Evolutionary conservation across 2,113 vertebrate species (phyloP).

Genomic region (Thoracochromis brauschi): DNA sequence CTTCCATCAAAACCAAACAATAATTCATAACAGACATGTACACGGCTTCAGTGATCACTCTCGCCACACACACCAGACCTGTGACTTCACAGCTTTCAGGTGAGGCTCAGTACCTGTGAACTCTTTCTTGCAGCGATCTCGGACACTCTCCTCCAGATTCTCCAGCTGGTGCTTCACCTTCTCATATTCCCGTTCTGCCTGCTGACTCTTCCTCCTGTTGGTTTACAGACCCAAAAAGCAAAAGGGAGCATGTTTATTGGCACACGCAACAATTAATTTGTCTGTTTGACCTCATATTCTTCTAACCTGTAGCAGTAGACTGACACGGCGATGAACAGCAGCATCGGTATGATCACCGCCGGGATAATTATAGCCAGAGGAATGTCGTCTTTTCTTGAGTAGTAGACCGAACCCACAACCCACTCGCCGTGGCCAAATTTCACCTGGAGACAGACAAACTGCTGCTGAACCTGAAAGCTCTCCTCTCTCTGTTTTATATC

Average conservation of each 20-base stretch:
- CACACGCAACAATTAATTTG: too few relatives aligned
- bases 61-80: neutral
- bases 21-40: neutral
- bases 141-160: slow-evolving; percentile 91
- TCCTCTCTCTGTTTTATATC: neutral
- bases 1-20: neutral
- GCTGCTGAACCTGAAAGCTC: neutral
- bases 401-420: slow-evolving; percentile 83
- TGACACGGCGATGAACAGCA: slow-evolving; percentile 79
- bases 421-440: slow-evolving; percentile 87
- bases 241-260: neutral
- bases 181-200: slow-evolving; percentile 93
- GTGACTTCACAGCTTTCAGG: neutral
- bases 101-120: slow-evolving; percentile 79
- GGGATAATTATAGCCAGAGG: slow-evolving; percentile 88
- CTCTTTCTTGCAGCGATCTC: slow-evolving; percentile 96
- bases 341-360: slow-evolving; percentile 86
- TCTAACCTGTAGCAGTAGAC: slow-evolving; percentile 92
- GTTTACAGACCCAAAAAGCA: neutral
- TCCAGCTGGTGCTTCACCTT: slow-evolving; percentile 93
- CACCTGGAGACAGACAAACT: slow-evolving; percentile 68
- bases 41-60: neutral
- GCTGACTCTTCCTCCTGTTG: slow-evolving; percentile 89
- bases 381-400: slow-evolving; percentile 75
- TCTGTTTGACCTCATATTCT: neutral